Base-by-base conservation (phyloP, 2,113 vertebrate species). In the Leucopternis melanops region DNA sequence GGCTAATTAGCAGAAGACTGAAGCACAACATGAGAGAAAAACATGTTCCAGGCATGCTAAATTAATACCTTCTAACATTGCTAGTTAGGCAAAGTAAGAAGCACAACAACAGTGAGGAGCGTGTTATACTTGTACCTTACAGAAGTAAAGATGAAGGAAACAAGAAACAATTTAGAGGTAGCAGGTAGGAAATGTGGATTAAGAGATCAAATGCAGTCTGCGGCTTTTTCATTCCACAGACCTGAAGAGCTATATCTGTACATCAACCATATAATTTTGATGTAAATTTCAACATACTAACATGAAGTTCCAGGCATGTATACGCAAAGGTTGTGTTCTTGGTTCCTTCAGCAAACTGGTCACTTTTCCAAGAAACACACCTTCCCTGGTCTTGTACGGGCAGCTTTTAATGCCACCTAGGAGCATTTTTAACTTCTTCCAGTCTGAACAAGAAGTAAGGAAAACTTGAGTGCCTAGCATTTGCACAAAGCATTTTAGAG, bases 1-100 rank as follows among this genome's bases (percentile, higher is more conserved):
- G 54, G 49, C 78, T 95, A 75, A 92, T 93, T 95, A 95, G 66
- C 52, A 69, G 66, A 96, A 95, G 16, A 22, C 86, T 74, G 62
- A 93, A 93, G 70, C 70, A 89, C 31, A 86, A 59, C 42, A 81
- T 83, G 44, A 88, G 75, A 88, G 71, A 90, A 96, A 96, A 92
- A 77, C 15, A 25, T 58, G 91, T 86, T 61, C 23, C 75, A 85
- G 42, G 27, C 71, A 57, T 85, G 52, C 59, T 96, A 87, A 96
- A 84, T 78, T 77, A 90, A 34, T 86, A 93, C 26, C 34, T 85
- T 75, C 23, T 81, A 86, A 66, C 38, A 70, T 74, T 95, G 21
- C 75, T 74, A 77, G 52, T 34, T 54, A 34, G 71, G 57, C 38
- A 55, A 69, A 95, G 12, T 82, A 71, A 94, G 74, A 86, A 88